Conservation (phyloP, 1,140 invertebrate species). For the Helicoverpa armigera region DNA sequence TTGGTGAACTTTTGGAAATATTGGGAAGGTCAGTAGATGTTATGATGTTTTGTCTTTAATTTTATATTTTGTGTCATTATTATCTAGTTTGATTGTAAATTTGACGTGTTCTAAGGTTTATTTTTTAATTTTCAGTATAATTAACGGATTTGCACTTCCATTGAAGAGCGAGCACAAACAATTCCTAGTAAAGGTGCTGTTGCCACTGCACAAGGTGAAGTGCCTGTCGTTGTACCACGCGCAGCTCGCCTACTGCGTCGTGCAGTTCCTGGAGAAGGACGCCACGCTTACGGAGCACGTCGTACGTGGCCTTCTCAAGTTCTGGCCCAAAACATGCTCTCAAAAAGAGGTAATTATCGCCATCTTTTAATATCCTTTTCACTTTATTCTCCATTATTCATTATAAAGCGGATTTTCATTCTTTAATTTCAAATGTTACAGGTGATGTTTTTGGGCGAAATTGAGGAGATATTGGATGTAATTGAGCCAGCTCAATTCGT, state of each 20-base stretch:
- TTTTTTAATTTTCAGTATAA: conserved; percentile 91
- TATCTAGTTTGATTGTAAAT: background rate
- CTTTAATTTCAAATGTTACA: conserved; percentile 57
- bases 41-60: background rate
- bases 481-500: conserved; percentile 99
- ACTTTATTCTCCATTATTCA: background rate
- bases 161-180: conserved; percentile 99
- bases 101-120: background rate
- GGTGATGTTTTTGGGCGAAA: conserved; percentile 99
- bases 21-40: conserved; percentile 91
- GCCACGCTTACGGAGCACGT: conserved; percentile 98
- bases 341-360: conserved; percentile 93
- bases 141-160: conserved; percentile 99
- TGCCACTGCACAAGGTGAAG: conserved; percentile 99
- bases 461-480: conserved; percentile 99
- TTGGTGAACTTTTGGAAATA: conserved; percentile 99
- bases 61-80: background rate
- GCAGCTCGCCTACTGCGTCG: conserved; percentile 99
- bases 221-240: conserved; percentile 97
- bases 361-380: background rate
- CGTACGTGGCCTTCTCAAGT: conserved; percentile 98
- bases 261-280: conserved; percentile 99
- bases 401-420: background rate
- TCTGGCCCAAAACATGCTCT: conserved; percentile 99
- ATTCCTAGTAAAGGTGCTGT: conserved; percentile 99